Conservation (phyloP, 2,797 vertebrate species). For the Sitta carolinensis region DNA sequence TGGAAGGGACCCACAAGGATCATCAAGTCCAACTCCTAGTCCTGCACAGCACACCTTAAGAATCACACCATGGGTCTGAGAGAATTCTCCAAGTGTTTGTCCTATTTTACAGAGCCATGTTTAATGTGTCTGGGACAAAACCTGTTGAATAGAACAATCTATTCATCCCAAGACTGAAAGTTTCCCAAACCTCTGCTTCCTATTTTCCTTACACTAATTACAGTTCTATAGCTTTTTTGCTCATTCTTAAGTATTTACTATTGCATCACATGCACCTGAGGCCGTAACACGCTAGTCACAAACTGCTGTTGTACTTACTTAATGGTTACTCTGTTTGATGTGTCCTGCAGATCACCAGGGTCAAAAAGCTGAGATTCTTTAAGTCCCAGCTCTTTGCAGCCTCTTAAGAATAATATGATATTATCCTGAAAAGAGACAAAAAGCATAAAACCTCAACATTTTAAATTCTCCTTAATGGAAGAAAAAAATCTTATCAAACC, state of each 20-base stretch:
- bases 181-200: not conserved
- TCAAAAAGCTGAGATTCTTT: conserved; percentile 98
- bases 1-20: not conserved
- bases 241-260: not conserved
- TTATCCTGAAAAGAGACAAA: conserved; percentile 87
- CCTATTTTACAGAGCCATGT: not conserved
- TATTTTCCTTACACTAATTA: not conserved
- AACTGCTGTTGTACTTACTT: conserved; percentile 82
- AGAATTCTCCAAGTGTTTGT: not conserved
- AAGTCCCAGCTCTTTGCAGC: conserved; percentile 95
- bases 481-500: not conserved
- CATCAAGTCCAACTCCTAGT: not conserved
- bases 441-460: not conserved
- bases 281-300: not conserved
- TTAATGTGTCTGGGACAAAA: not conserved
- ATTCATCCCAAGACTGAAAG: not conserved
- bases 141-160: not conserved
- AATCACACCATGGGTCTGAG: not conserved
- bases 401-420: conserved; percentile 90
- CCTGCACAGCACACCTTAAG: not conserved
- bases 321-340: conserved; percentile 80
- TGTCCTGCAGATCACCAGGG: conserved; percentile 93
- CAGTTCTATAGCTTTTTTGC: not conserved
- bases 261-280: not conserved
- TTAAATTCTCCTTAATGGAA: not conserved